Evolutionary conservation across 1,140 invertebrate genomes (phyloP).

Genomic region (Cyrtorhinus lividipennis): DNA sequence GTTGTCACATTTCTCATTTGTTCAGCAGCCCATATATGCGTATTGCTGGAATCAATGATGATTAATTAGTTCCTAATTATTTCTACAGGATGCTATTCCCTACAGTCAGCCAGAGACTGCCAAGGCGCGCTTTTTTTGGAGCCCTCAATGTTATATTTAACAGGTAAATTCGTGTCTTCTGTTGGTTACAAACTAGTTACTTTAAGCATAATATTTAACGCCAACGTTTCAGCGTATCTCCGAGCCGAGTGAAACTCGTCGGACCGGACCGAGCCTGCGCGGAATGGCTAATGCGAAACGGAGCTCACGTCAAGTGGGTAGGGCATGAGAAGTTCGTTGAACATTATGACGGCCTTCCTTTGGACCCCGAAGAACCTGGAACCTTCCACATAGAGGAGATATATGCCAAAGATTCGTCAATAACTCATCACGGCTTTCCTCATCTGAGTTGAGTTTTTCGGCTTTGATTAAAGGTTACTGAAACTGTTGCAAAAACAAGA

Average conservation of each 20-base stretch:
- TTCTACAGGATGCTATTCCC: too few species aligned
- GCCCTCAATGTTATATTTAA: not conserved
- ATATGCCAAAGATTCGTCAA: slow-evolving; percentile 57
- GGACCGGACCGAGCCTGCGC: slow-evolving; percentile 78
- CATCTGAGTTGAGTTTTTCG: slow-evolving; percentile 43
- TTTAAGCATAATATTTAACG: too few species aligned
- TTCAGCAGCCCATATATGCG: too few species aligned
- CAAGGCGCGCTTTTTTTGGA: not conserved
- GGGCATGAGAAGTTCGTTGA: slow-evolving; percentile 34
- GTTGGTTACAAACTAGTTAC: too few species aligned
- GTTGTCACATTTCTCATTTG: too few species aligned
- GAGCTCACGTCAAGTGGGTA: slow-evolving; percentile 56
- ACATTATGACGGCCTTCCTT: slow-evolving; percentile 57
- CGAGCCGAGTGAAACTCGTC: slow-evolving; percentile 48
- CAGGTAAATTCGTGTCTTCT: too few species aligned
- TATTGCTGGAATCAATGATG: too few species aligned
- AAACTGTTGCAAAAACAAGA: not conserved
- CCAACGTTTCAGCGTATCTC: slow-evolving; percentile 22
- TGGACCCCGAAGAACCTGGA: slow-evolving; percentile 27
- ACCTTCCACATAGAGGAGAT: slow-evolving; percentile 47
- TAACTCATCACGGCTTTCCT: slow-evolving; percentile 61
- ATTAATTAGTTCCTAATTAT: too few species aligned
- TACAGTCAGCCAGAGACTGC: too few species aligned
- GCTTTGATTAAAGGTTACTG: not conserved
- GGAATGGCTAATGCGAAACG: slow-evolving; percentile 76